These are phyloP conservation scores for Lepidiolamprologus cunningtoni DNA, from an alignment of 2,113 vertebrate species.

Conservation along the genomic window DNA sequence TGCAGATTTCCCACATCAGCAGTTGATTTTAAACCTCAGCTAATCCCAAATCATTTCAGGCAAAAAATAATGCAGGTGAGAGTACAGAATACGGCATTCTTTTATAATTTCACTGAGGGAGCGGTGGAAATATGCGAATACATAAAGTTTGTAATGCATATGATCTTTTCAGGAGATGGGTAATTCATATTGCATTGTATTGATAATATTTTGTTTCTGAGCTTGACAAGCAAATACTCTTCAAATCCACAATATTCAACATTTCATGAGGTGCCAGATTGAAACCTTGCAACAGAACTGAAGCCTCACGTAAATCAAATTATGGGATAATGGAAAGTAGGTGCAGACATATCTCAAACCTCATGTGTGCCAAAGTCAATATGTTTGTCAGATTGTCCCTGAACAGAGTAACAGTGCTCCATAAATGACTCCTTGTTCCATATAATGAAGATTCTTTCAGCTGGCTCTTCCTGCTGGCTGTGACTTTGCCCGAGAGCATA, in stretches of 20 bases:
- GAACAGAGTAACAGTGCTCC: constrained; percentile 37
- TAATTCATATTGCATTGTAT: background rate
- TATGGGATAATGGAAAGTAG: constrained; percentile 36
- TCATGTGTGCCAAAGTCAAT: constrained; percentile 59
- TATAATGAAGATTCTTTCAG: constrained; percentile 57
- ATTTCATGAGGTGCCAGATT: background rate
- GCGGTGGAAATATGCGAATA: background rate
- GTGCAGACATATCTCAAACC: constrained; percentile 26
- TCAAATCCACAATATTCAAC: background rate
- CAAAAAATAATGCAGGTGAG: background rate
- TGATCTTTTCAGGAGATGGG: background rate
- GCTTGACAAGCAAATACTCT: background rate
- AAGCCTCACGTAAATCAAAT: constrained; percentile 21
- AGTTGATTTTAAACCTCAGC: background rate
- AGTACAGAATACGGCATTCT: background rate
- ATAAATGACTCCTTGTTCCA: constrained; percentile 65
- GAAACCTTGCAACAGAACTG: background rate
- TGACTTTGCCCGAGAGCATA: constrained; percentile 60
- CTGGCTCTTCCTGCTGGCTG: constrained; percentile 25
- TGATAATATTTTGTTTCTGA: background rate
- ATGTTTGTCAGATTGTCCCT: constrained; percentile 61
- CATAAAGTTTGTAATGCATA: background rate
- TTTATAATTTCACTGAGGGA: background rate
- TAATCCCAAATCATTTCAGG: background rate
- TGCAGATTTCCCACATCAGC: background rate